Evolutionary conservation across 2,888 invertebrate genomes (phyloP).

Genomic region (Parnassius mnemosyne): DNA sequence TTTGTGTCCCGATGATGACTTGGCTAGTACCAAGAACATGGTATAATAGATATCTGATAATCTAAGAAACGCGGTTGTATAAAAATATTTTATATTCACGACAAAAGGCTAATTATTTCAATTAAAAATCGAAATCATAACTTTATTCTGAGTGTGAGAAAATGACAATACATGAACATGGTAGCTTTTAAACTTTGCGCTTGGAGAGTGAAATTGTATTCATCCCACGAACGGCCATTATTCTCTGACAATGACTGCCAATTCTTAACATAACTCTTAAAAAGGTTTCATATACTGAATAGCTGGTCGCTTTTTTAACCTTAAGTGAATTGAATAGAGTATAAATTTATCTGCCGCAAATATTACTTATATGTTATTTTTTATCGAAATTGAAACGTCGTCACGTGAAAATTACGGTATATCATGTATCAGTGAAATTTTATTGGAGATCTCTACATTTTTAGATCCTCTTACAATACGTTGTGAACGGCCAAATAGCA

Average conservation of each 20-base stretch:
- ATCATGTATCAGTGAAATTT: constrained; percentile 78
- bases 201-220: too few species aligned
- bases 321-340: constrained; percentile 23
- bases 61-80: too few species aligned
- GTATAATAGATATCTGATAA: too few species aligned
- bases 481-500: constrained; percentile 14
- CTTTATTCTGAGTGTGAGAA: too few species aligned
- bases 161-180: too few species aligned
- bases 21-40: too few species aligned
- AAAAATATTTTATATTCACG: too few species aligned
- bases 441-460: constrained; percentile 67
- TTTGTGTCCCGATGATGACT: too few species aligned
- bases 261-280: constrained; percentile 50
- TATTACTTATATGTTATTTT: background rate
- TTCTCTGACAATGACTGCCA: constrained; percentile 79
- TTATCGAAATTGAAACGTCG: constrained; percentile 28
- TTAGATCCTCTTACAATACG: constrained; percentile 36
- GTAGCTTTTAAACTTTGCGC: constrained; percentile 15
- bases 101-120: too few species aligned
- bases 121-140: too few species aligned
- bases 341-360: constrained; percentile 19
- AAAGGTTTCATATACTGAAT: constrained; percentile 7
- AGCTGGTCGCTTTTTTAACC: constrained; percentile 11
- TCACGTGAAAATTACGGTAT: constrained; percentile 76
- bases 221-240: constrained; percentile 71